A percentile compares a stretch with the other conserved stretches of the same genome.
These are phyloP conservation scores for Drosophila nigritarsus DNA, from an alignment of 2,888 invertebrate species.

Conservation along the genomic window DNA sequence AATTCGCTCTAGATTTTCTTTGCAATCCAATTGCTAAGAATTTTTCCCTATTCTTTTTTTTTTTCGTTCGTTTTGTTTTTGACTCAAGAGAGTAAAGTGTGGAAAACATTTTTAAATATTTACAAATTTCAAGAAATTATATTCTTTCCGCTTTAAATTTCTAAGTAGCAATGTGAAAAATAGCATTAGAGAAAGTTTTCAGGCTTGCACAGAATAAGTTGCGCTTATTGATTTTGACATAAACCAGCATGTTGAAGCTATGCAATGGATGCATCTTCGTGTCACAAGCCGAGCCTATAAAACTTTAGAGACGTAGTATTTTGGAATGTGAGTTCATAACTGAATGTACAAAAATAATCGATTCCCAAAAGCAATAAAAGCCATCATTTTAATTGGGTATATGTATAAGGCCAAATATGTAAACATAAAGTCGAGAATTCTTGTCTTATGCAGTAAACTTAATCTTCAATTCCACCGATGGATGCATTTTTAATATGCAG, in stretches of 20 bases:
- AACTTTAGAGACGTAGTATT: background rate
- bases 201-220: background rate
- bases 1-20: slow-evolving; percentile 12
- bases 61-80: background rate
- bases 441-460: background rate
- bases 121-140: background rate
- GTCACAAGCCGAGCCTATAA: background rate
- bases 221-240: background rate
- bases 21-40: slow-evolving; percentile 5
- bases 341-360: background rate
- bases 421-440: background rate
- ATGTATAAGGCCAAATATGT: background rate
- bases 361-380: background rate
- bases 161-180: background rate
- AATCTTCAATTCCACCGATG: background rate
- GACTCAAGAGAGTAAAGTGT: background rate
- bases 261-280: background rate
- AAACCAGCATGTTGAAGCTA: background rate
- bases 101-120: background rate
- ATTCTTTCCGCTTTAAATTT: background rate
- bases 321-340: background rate
- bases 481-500: slow-evolving; percentile 13
- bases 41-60: background rate
- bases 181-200: background rate
- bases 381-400: background rate